Evolutionary conservation across 2,797 vertebrate species (phyloP), one percentile per base, ranked within the genome.

Genomic region (Malurus splendens): DNA sequence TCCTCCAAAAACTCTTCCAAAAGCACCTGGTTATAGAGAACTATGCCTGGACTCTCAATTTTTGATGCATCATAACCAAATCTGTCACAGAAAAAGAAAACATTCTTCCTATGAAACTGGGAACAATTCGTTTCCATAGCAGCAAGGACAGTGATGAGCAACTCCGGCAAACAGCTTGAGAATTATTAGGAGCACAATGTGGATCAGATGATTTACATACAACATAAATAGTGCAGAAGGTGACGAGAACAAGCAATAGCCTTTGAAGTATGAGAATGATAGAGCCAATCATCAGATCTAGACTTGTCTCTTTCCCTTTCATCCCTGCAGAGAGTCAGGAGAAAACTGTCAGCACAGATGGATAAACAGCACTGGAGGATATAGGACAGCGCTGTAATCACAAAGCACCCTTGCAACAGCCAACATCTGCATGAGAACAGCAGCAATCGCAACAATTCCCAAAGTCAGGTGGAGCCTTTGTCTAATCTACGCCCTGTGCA

Each of bases 101-200:
- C 60, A 86, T 54, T 89, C 90, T 80, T 81, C 52, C 56, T 60
- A 54, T 92, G 82, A 91, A 92, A 74, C 67, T 47, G 32, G 38
- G 79, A 94, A 82, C 66, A 89, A 92, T 92, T 91, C 91, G 93
- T 95, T 95, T 93, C 93, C 87, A 95, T 93, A 82, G 90, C 76
- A 95, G 90, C 91, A 75, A 45, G 33, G 68, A 85, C 44, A 89
- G 44, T 68, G 90, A 95, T 91, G 87, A 94, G 87, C 79, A 92
- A 82, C 51, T 80, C 32, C 4, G 76, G 90, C 79, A 94, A 89
- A 89, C 4, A 85, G 71, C 81, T 90, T 8, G n/a, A 88, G 78
- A 92, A 95, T 87, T 91, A 91, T 90, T 74, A 92, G 57, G 23
- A 91, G 52, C 50, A 87, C 52, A 81, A 75, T 0, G 1, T 30